Percentiles rank a stretch among this genome's conserved stretches.
Conservation (phyloP, 1,140 invertebrate species). For the Gonioctena quinquepunctata region DNA sequence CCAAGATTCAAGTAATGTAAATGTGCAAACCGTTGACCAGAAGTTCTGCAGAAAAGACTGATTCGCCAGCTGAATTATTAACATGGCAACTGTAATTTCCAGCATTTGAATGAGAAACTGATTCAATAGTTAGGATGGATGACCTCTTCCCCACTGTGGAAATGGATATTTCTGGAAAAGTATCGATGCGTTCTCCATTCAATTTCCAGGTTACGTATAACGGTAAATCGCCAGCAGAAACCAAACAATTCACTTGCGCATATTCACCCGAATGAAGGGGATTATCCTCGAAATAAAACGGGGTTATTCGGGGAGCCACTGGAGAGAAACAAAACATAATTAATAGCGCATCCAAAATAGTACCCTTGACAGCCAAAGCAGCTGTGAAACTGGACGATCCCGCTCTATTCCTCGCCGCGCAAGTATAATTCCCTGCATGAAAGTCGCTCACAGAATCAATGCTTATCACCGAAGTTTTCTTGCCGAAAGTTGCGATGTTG, state of each 20-base stretch:
- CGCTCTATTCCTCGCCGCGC: constrained; percentile 71
- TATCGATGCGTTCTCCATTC: constrained; percentile 59
- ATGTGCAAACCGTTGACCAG: constrained; percentile 68
- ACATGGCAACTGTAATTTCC: constrained; percentile 81
- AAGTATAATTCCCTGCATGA: constrained; percentile 82
- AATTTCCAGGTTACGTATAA: constrained; percentile 70
- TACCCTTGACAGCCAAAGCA: constrained; percentile 72
- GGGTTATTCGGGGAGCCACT: constrained; percentile 70
- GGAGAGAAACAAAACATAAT: constrained; percentile 11
- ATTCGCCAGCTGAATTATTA: constrained; percentile 73
- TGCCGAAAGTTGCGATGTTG: constrained; percentile 61
- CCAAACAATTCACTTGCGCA: constrained; percentile 73
- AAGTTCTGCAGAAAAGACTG: constrained; percentile 69
- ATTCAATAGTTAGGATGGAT: constrained; percentile 68
- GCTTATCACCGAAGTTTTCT: constrained; percentile 71
- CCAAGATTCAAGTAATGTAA: constrained; percentile 65
- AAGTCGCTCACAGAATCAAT: constrained; percentile 74
- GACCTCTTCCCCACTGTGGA: constrained; percentile 55
- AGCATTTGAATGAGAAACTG: constrained; percentile 70
- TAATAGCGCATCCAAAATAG: background rate
- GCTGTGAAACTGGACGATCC: constrained; percentile 68
- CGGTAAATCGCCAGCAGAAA: constrained; percentile 71
- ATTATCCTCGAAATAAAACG: constrained; percentile 71
- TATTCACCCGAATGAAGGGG: constrained; percentile 73
- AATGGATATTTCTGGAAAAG: constrained; percentile 58